phyloP scores from a whole-genome alignment of 2,113 vertebrate species.

The Dipodomys spectabilis region DNA sequence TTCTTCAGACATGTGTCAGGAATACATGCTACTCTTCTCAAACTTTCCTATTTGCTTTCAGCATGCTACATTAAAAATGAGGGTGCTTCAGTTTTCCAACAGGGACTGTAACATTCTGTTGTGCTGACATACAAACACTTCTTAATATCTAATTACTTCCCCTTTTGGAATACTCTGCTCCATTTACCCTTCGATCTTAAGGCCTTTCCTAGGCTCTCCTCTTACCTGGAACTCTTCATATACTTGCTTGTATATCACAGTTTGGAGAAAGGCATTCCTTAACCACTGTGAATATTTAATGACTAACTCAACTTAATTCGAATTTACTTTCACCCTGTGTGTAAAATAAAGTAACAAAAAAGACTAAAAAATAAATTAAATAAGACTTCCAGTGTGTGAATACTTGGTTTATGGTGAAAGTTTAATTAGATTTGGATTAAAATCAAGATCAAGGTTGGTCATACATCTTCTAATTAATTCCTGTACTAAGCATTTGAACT shows the following conservation, averaged over 20 bases:
- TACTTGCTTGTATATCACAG: background rate
- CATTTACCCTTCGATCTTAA: background rate
- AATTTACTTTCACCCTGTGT: conserved; percentile 15
- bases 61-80: background rate
- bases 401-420: conserved; percentile 42
- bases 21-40: background rate
- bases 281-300: background rate
- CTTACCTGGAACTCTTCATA: background rate
- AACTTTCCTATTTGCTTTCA: background rate
- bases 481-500: conserved; percentile 63
- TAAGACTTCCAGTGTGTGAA: background rate
- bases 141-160: background rate
- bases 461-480: conserved; percentile 76
- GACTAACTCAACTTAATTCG: conserved; percentile 40
- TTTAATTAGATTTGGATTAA: conserved; percentile 76
- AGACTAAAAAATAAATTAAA: conserved; percentile 12
- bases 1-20: background rate
- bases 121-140: background rate
- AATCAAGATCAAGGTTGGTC: conserved; percentile 68
- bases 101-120: background rate
- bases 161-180: background rate
- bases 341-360: conserved; percentile 43
- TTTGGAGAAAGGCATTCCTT: background rate
- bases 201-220: rapidly evolving
- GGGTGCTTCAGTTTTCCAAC: background rate